Conservation (phyloP, 1,140 invertebrate species). For the Cecropterus lyciades region DNA sequence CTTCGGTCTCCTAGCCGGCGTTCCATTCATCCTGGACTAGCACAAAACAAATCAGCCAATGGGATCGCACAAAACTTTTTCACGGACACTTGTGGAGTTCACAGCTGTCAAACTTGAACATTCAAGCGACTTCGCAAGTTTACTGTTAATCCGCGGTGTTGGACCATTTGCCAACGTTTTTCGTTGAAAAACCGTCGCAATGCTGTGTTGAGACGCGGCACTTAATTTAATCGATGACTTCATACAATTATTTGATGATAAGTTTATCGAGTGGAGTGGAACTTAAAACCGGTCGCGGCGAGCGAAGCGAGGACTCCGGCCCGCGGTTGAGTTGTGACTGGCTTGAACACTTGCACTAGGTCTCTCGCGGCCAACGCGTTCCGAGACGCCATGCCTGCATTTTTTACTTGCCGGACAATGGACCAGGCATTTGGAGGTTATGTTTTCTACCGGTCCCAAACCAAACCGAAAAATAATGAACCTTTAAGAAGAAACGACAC, state of each 20-base stretch:
- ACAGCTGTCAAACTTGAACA: constrained; percentile 69
- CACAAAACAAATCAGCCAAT: constrained; percentile 62
- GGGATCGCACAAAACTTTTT: constrained; percentile 73
- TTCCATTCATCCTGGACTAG: constrained; percentile 73
- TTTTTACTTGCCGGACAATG: constrained; percentile 69
- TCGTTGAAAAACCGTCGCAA: constrained; percentile 30
- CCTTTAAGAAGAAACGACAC: neutral
- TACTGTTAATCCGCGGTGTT: constrained; percentile 41
- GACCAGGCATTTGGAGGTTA: constrained; percentile 59
- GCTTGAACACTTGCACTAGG: constrained; percentile 47
- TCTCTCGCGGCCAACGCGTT: constrained; percentile 44
- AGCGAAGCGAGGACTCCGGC: constrained; percentile 53
- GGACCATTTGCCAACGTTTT: constrained; percentile 42
- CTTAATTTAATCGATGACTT: constrained; percentile 81
- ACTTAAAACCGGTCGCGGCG: constrained; percentile 45
- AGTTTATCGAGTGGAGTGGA: constrained; percentile 62
- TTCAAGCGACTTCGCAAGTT: constrained; percentile 47
- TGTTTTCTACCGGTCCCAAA: constrained; percentile 49
- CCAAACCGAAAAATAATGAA: constrained; percentile 27
- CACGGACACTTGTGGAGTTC: constrained; percentile 78
- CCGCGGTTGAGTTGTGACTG: constrained; percentile 65
- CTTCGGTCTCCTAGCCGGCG: constrained; percentile 73
- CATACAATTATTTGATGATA: constrained; percentile 77
- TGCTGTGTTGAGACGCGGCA: constrained; percentile 37
- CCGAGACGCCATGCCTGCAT: constrained; percentile 59